Base-by-base conservation (phyloP, 2,888 invertebrate genomes). In the Nycteola revayana region DNA sequence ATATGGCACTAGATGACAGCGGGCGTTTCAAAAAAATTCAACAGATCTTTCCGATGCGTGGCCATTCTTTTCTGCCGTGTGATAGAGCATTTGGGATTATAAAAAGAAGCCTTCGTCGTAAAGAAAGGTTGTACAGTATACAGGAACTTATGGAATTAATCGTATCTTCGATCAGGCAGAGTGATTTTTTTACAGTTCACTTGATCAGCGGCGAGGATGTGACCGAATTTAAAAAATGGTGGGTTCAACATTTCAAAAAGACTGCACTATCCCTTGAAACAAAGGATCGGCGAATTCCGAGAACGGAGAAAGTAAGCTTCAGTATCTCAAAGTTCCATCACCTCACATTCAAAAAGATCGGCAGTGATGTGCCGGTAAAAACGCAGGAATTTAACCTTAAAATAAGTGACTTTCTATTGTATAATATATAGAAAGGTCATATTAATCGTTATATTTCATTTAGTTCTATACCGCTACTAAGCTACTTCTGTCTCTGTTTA, bases 81-180 rank as follows among this genome's bases (percentile, higher is more conserved):
- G 14, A 14, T 5, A 14, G 14, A 5, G 14, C 2, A 2, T 14
- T 14, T 14, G 14, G 14, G 3, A 2, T 14, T 14, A 5, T 14
- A 3, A 14, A 14, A 14, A 14, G 5, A 14, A 14, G 25, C 25
- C 25, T 25, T 25, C 10, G 25, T 25, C 10, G 26, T 23, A 23
- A 27, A 21, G 26, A 32, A 26, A 22, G 32, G 21, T 10, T 26
- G 21, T 32, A 28, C 28, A 28, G 28, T 11, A 10, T 28, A 22
- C 28, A 28, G 28, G 28, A 28, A 27, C 27, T 30, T 26, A 22
- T 32, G 28, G 36, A 37, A 32, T 32, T 32, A 20, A 36, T 37
- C 23, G 26, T 37, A 32, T 37, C 28, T 28, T 37, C 36, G 27
- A 37, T 31, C 32, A 27, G 31, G 36, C 31, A 36, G 32, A 32